Conservation (phyloP, 1,140 invertebrate species). For the Globodera rostochiensis region DNA sequence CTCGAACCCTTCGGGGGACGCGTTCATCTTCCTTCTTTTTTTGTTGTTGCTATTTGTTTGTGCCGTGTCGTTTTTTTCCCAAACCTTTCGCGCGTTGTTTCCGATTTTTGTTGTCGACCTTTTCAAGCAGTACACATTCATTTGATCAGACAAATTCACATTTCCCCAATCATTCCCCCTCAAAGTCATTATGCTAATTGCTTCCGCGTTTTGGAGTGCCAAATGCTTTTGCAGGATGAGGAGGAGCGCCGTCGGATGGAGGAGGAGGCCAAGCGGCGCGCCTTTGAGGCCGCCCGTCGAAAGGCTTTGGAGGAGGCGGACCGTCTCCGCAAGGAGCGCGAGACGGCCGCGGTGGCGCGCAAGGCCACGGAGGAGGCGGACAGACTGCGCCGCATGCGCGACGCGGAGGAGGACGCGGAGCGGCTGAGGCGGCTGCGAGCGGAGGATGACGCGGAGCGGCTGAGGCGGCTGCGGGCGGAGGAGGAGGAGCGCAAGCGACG, state of each 20-base stretch:
- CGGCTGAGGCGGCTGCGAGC: conserved; percentile 35
- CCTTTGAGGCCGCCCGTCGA: conserved; percentile 61
- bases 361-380: conserved; percentile 54
- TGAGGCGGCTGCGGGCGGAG: conserved; percentile 42
- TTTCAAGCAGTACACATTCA: neutral
- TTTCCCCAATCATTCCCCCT: neutral
- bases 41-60: neutral
- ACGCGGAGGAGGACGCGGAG: conserved; percentile 56
- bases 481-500: conserved; percentile 28
- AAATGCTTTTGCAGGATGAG: conserved; percentile 58
- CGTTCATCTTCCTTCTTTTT: too few relatives aligned
- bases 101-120: neutral
- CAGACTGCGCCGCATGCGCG: conserved; percentile 43
- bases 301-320: conserved; percentile 65
- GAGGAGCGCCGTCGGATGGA: conserved; percentile 60
- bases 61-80: neutral
- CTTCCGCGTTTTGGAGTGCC: conserved; percentile 32
- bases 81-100: neutral
- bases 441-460: conserved; percentile 58
- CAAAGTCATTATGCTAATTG: neutral
- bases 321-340: conserved; percentile 57
- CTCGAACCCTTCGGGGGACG: too few relatives aligned
- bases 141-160: neutral
- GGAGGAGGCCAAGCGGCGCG: conserved; percentile 62
- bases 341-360: conserved; percentile 58